Conservation (phyloP, 2,113 vertebrate species). For the Serinus canaria region DNA sequence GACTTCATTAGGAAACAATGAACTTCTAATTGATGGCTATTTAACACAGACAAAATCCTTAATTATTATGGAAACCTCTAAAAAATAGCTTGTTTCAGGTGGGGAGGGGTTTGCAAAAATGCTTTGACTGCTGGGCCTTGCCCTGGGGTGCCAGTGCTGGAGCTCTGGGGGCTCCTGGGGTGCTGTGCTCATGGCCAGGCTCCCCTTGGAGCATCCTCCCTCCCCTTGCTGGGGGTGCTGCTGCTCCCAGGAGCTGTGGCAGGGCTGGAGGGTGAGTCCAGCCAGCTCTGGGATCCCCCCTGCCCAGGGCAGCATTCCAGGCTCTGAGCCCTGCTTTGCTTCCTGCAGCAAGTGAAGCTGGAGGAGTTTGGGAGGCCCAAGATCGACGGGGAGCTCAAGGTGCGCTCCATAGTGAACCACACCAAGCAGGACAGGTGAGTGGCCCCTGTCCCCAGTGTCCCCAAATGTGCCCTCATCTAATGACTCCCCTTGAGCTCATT, state of each 20-base stretch:
- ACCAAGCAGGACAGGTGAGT: slow-evolving; percentile 91
- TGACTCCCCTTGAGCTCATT: not conserved
- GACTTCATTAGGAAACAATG: not conserved
- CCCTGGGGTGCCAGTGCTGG: not conserved
- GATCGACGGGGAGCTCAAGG: slow-evolving; percentile 96
- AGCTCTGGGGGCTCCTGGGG: not conserved
- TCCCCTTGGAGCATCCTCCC: not conserved
- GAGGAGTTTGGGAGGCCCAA: slow-evolving; percentile 94
- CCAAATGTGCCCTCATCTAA: rapidly evolving
- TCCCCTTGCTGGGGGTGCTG: rapidly evolving
- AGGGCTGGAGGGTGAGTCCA: not conserved
- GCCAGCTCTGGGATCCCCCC: not conserved
- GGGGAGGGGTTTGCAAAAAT: not conserved
- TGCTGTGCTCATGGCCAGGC: rapidly evolving
- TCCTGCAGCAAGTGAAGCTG: slow-evolving; percentile 89
- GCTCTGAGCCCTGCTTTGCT: not conserved
- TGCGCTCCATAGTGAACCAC: slow-evolving; percentile 92
- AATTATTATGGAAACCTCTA: not conserved
- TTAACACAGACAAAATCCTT: not conserved
- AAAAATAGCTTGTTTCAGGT: not conserved
- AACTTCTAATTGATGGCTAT: not conserved
- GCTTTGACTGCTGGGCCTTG: not conserved
- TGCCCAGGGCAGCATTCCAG: not conserved
- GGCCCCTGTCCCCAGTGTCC: not conserved
- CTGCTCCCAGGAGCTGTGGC: not conserved